A percentile compares a stretch with the other conserved stretches of the same genome.
Conservation (phyloP, 2,797 vertebrate species). For the Tiaroga cobitis region DNA sequence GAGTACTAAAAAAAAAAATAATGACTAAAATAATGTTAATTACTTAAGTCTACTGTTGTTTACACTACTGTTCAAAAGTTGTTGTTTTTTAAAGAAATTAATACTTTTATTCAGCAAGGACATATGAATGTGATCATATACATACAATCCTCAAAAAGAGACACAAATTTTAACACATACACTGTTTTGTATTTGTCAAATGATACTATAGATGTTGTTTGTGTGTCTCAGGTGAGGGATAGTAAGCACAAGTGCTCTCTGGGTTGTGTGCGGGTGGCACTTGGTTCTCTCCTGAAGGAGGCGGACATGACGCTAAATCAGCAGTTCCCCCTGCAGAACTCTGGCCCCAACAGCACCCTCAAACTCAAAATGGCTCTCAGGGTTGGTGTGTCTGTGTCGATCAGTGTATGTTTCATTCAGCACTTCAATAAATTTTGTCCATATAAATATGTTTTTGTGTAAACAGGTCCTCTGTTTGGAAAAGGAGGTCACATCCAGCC, state of each 20-base stretch:
- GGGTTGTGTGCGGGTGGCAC: slow-evolving; percentile 86
- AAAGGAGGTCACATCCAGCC: slow-evolving; percentile 82
- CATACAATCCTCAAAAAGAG: neutral
- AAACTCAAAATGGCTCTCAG: slow-evolving; percentile 94
- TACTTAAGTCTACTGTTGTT: neutral
- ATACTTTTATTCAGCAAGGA: neutral
- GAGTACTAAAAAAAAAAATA: too few species aligned
- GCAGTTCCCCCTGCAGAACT: slow-evolving; percentile 90
- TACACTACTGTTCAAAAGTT: neutral
- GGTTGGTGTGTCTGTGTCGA: slow-evolving; percentile 78
- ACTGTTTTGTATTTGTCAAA: neutral
- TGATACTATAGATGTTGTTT: neutral
- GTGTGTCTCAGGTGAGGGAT: slow-evolving; percentile 85
- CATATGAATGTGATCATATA: neutral
- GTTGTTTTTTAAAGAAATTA: neutral
- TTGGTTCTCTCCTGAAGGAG: slow-evolving; percentile 83
- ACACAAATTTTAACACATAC: neutral
- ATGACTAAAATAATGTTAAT: neutral
- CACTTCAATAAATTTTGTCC: neutral
- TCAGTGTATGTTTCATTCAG: slow-evolving; percentile 13
- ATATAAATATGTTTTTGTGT: slow-evolving; percentile 10
- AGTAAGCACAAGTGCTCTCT: slow-evolving; percentile 92
- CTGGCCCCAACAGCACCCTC: slow-evolving; percentile 91
- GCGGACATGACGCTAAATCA: slow-evolving; percentile 90
- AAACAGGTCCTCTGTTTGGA: slow-evolving; percentile 88